phyloP scores from a whole-genome alignment of 1,140 invertebrate species.

The Leptinotarsa defecta region DNA sequence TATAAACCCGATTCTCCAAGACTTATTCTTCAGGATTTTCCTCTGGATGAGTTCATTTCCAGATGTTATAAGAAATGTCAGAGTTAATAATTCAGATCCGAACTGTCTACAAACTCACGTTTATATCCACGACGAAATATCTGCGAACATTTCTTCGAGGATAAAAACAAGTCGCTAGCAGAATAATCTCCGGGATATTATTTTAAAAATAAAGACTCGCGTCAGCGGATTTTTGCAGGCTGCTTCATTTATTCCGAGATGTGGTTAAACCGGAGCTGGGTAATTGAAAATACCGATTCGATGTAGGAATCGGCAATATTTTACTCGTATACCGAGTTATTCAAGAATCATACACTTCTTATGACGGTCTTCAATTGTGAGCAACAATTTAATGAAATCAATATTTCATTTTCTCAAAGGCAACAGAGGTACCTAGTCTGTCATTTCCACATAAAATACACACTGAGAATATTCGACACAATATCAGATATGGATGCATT shows the following conservation, averaged over 20 bases:
- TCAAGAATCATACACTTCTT: no score
- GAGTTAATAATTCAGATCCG: constrained; percentile 23
- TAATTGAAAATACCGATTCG: background rate
- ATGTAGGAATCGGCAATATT: background rate
- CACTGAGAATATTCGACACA: no score
- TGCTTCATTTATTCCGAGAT: background rate
- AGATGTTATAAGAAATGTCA: constrained; percentile 22
- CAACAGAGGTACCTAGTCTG: no score
- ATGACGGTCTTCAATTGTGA: no score
- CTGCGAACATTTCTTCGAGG: background rate
- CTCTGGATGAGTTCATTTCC: constrained; percentile 7
- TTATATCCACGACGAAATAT: background rate
- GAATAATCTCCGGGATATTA: background rate
- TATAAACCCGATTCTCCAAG: background rate
- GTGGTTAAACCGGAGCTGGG: background rate
- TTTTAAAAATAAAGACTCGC: background rate
- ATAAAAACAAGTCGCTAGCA: constrained; percentile 11
- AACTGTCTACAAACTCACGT: constrained; percentile 10
- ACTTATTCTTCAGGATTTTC: background rate
- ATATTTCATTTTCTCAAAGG: no score
- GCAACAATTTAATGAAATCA: no score
- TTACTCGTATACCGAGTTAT: no score
- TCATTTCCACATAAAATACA: no score
- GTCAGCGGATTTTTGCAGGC: background rate
- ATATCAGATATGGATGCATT: no score